phyloP scores from a whole-genome alignment of 2,797 vertebrate genomes.

The Hozukius guyotensis region DNA sequence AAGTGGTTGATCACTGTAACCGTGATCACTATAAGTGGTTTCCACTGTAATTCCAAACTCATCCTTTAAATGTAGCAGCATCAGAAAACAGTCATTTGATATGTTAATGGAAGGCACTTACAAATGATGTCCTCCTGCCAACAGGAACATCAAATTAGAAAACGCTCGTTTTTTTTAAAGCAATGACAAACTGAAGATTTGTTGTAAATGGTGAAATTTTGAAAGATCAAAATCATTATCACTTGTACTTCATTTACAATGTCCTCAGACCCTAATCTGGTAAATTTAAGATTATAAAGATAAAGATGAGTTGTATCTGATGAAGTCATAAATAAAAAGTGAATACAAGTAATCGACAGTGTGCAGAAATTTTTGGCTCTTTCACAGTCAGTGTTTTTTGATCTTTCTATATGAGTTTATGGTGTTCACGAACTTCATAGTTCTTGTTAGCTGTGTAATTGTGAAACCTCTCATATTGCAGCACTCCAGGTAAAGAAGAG shows the following conservation, averaged over 20 bases:
- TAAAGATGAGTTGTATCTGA: background rate
- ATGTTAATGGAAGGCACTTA: background rate
- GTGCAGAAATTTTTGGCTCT: background rate
- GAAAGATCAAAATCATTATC: too few relatives aligned
- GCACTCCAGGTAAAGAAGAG: background rate
- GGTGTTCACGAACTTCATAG: background rate
- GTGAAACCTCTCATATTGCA: background rate
- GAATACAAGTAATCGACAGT: background rate
- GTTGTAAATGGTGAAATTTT: background rate
- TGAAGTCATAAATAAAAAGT: background rate
- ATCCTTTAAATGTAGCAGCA: background rate
- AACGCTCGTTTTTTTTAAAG: background rate
- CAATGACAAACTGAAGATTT: background rate
- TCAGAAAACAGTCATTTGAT: background rate
- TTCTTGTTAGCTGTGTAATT: background rate
- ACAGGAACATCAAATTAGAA: background rate
- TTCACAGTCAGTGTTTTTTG: background rate
- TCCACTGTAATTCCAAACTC: background rate
- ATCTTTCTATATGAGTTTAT: background rate
- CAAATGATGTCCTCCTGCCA: background rate
- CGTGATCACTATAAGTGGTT: too few relatives aligned
- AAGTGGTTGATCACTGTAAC: too few relatives aligned
- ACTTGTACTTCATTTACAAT: background rate
- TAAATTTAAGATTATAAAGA: background rate
- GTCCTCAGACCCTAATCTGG: too few relatives aligned